Base-by-base conservation (phyloP, 2,888 invertebrate species). In the Peribatodes rhomboidaria region DNA sequence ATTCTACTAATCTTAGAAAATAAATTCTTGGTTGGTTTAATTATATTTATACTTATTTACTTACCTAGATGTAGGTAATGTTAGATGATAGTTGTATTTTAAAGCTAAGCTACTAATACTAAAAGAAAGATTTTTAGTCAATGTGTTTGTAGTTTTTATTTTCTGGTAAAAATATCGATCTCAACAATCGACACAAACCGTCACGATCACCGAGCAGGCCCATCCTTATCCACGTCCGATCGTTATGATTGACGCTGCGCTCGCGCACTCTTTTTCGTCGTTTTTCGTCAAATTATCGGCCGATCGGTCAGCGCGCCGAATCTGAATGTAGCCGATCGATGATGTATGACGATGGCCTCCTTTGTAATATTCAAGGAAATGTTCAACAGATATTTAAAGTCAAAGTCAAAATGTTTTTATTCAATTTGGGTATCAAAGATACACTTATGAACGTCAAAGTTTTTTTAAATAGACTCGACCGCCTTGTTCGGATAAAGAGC, bases 161-260 rank as follows among this genome's bases (percentile, higher is more conserved):
- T 11, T 42, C 11, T 42, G 2, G 10, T 22, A 31, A 31, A 0
- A 31, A 14, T 47, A 31, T 31, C 16, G 27, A 49, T 33, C 9
- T 14, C 31, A 1, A 47, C 20, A 64, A 71, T 64, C 71, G 69
- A 68, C 18, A 50, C 11, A 16, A 50, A 18, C 8, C 11, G 13
- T 2, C 13, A 13, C 35, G 0, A 1, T 1, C 35, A 35, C 20
- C 13, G n/a, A n/a, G n/a, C n/a, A n/a, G n/a, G 20, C 54, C 27
- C 53, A 56, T 61, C 69, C 65, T 65, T 73, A 63, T 20, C 53
- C 46, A 65, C 18, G 69, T 70, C 71, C 18, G 59, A 69, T 69
- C 61, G 52, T 47, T 67, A 81, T 85, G 90, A 87, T 83, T 86
- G 89, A 87, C 86, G 84, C 77, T 67, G 78, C 77, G 77, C 76